phyloP scores from a whole-genome alignment of 1,140 invertebrate genomes.

The Drosophila ficusphila region DNA sequence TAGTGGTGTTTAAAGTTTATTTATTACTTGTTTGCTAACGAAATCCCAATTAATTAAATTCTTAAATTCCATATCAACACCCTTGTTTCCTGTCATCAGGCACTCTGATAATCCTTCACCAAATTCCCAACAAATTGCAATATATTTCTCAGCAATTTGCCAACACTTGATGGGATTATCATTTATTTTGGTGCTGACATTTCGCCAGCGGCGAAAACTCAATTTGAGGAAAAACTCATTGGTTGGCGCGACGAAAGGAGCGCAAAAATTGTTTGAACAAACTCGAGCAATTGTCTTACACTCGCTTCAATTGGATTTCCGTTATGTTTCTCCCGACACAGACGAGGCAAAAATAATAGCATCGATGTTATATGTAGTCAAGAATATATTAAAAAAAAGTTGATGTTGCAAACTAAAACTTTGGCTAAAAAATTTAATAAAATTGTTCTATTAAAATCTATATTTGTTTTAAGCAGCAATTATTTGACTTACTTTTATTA shows the following conservation, averaged over 20 bases:
- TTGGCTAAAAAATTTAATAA: no score
- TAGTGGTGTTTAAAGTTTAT: no score
- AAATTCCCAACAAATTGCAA: constrained; percentile 41
- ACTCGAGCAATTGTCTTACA: constrained; percentile 43
- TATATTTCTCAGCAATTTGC: constrained; percentile 22
- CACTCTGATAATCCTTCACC: constrained; percentile 14
- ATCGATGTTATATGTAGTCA: no score
- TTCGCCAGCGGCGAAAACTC: constrained; percentile 41
- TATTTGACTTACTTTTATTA: no score
- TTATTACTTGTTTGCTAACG: no score
- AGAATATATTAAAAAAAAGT: background rate
- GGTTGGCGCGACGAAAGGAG: constrained; percentile 16
- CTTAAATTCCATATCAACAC: constrained; percentile 6
- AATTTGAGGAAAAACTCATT: constrained; percentile 44
- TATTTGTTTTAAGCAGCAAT: no score
- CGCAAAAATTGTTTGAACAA: constrained; percentile 33
- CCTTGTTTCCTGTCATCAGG: background rate
- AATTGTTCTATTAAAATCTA: no score
- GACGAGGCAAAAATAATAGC: background rate
- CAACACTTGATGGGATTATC: constrained; percentile 47
- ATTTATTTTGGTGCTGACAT: constrained; percentile 49
- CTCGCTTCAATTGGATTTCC: constrained; percentile 45
- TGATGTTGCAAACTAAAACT: no score
- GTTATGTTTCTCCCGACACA: constrained; percentile 1
- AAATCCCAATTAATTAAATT: constrained; percentile 20